phyloP scores from a whole-genome alignment of 2,888 invertebrate genomes.

The Plebejus anna region DNA sequence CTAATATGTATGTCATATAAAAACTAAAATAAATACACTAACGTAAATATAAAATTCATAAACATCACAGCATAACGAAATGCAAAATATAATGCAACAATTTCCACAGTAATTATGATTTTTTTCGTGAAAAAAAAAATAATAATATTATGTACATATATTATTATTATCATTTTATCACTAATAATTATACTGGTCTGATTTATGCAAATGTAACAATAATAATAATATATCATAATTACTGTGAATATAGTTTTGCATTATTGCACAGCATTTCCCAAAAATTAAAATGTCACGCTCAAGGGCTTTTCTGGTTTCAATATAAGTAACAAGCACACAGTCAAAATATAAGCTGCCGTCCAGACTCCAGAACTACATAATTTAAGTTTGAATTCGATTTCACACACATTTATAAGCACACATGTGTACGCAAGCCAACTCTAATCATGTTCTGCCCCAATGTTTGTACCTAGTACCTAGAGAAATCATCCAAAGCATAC shows the following conservation, averaged over 20 bases:
- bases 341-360: too few relatives aligned
- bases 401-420: too few relatives aligned
- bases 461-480: too few relatives aligned
- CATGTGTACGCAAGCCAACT: too few relatives aligned
- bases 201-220: background rate
- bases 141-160: too few relatives aligned
- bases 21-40: conserved; percentile 9
- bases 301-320: background rate
- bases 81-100: background rate
- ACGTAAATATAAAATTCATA: conserved; percentile 29
- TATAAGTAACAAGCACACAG: background rate
- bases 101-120: background rate
- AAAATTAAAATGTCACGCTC: background rate
- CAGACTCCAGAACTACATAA: too few relatives aligned
- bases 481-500: background rate
- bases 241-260: background rate
- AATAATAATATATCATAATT: background rate
- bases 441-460: too few relatives aligned
- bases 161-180: too few relatives aligned
- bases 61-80: conserved; percentile 30
- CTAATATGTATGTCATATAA: background rate
- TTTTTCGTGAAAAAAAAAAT: background rate
- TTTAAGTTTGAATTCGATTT: too few relatives aligned
- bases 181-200: background rate
- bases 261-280: background rate